Percentiles rank a stretch among this genome's conserved stretches.
Evolutionary conservation across 2,797 vertebrate species (phyloP).

Genomic region (Orestias chungarensis): DNA sequence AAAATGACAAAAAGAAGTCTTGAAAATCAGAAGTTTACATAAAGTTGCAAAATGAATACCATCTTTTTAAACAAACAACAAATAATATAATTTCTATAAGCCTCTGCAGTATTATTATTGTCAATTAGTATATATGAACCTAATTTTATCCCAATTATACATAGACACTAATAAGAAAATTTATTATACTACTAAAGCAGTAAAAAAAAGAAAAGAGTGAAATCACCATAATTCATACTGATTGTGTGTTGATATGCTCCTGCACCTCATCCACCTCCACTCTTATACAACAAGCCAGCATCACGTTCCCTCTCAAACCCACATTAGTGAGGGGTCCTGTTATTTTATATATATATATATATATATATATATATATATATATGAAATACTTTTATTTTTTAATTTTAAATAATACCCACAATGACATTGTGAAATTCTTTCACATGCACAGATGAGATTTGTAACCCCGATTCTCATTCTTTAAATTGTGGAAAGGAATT

Average conservation of each 20-base stretch:
- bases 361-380: too few species aligned
- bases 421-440: not conserved
- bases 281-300: slow-evolving; percentile 50
- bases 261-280: slow-evolving; percentile 55
- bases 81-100: not conserved
- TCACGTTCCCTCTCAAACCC: slow-evolving; percentile 52
- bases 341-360: too few species aligned
- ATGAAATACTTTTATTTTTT: not conserved
- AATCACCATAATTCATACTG: slow-evolving; percentile 22
- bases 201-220: slow-evolving; percentile 14
- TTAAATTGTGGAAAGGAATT: not conserved
- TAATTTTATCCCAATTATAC: not conserved
- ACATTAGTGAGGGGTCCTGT: slow-evolving; percentile 34
- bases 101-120: not conserved
- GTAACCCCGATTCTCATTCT: not conserved
- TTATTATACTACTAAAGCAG: not conserved
- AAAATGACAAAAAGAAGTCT: too few species aligned
- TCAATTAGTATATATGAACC: not conserved
- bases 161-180: not conserved
- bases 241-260: slow-evolving; percentile 29
- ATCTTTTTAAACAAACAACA: not conserved
- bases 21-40: too few species aligned
- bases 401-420: not conserved
- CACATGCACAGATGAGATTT: too few species aligned
- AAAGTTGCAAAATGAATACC: not conserved